A percentile compares a stretch with the other conserved stretches of the same genome.
Evolutionary conservation across 2,888 invertebrate genomes (phyloP).

Genomic region (Hydrotaea cyrtoneurina): DNA sequence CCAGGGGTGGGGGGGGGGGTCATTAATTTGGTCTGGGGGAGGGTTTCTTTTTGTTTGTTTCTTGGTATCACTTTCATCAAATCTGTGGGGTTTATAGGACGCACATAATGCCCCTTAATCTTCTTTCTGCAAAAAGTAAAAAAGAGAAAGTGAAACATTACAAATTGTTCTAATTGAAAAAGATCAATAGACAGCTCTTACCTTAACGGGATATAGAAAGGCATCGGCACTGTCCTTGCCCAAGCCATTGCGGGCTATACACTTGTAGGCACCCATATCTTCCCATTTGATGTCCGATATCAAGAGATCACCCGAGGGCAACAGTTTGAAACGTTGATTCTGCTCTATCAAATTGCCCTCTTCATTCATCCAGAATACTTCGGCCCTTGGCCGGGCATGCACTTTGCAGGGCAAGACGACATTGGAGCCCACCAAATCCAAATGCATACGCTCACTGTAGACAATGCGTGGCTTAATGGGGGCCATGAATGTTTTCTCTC

Average conservation of each 20-base stretch:
- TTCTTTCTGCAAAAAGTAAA: constrained; percentile 16
- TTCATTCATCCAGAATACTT: constrained; percentile 86
- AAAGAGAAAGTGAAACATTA: background rate
- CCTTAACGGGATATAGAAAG: constrained; percentile 87
- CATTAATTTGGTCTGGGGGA: background rate
- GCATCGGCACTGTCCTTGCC: constrained; percentile 85
- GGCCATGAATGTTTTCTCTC: constrained; percentile 81
- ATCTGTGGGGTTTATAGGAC: background rate
- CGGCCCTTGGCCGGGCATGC: constrained; percentile 84
- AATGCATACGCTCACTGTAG: constrained; percentile 82
- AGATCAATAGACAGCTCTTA: constrained; percentile 72
- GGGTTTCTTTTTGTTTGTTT: background rate
- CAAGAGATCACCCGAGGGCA: constrained; percentile 89
- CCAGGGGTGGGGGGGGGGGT: too few relatives aligned
- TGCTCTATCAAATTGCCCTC: constrained; percentile 82
- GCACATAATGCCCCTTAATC: background rate
- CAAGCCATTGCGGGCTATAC: constrained; percentile 86
- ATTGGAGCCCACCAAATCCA: constrained; percentile 84
- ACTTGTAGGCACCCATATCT: constrained; percentile 92
- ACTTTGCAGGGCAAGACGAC: constrained; percentile 87
- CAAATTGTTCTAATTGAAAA: constrained; percentile 70
- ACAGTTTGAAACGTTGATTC: constrained; percentile 82
- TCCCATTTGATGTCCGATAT: constrained; percentile 87
- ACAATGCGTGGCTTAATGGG: constrained; percentile 82
- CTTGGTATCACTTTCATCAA: constrained; percentile 2